Conservation (phyloP, 2,888 invertebrate species). For the Lithophane semibrunnea region DNA sequence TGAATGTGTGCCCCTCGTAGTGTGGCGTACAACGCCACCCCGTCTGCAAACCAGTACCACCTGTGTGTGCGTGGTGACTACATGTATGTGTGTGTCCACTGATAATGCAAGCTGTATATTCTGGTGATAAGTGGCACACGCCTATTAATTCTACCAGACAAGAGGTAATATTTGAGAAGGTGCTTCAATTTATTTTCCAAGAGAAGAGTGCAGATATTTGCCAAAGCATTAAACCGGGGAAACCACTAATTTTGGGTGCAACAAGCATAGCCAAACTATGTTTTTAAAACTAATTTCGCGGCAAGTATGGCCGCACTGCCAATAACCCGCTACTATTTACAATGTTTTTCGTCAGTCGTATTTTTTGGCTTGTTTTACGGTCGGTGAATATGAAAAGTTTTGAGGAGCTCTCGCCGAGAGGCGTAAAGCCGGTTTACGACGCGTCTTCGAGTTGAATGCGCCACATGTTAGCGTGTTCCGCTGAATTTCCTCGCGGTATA, state of each 20-base stretch:
- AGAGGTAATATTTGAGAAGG: conserved; percentile 25
- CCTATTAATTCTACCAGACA: conserved; percentile 43
- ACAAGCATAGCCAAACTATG: conserved; percentile 85
- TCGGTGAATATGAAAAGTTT: conserved; percentile 90
- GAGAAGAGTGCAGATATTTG: conserved; percentile 21
- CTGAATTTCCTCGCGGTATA: conserved; percentile 84
- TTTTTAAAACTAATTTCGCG: conserved; percentile 87
- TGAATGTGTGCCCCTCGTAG: conserved; percentile 86
- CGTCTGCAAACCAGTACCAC: conserved; percentile 63
- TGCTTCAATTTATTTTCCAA: conserved; percentile 35
- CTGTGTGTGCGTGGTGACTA: conserved; percentile 62
- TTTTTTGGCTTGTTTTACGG: conserved; percentile 90
- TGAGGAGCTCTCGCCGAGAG: conserved; percentile 86
- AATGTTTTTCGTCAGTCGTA: conserved; percentile 90
- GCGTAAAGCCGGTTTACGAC: conserved; percentile 90
- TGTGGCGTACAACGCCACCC: conserved; percentile 67
- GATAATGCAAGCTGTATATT: conserved; percentile 65
- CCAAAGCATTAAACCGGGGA: conserved; percentile 62
- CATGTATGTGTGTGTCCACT: conserved; percentile 43
- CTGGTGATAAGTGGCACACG: conserved; percentile 66
- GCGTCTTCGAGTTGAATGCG: conserved; percentile 88
- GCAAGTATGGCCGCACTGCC: conserved; percentile 78
- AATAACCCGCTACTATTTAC: conserved; percentile 88
- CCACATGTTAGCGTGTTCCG: conserved; percentile 86
- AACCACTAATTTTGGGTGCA: conserved; percentile 81